Conservation (phyloP, 2,797 vertebrate species). For the Pterois miles region DNA sequence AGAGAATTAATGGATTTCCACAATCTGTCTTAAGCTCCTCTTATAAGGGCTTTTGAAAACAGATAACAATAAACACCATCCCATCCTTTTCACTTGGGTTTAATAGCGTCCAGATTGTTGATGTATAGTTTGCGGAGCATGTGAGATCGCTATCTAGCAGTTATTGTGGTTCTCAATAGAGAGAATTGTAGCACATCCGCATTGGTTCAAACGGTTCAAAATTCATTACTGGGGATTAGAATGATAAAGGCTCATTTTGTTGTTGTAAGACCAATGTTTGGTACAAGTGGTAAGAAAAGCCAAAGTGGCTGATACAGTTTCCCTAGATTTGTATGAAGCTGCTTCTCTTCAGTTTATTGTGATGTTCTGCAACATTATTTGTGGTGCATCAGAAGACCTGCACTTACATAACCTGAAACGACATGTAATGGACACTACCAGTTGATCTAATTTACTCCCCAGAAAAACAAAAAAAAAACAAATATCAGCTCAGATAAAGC, state of each 20-base stretch:
- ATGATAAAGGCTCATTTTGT: slow-evolving; percentile 86
- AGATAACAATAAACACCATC: slow-evolving; percentile 89
- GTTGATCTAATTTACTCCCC: background rate
- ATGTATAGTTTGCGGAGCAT: slow-evolving; percentile 83
- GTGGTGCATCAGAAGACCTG: background rate
- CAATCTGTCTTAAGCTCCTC: slow-evolving; percentile 90
- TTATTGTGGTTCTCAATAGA: slow-evolving; percentile 82
- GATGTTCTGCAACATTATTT: background rate
- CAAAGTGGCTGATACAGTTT: background rate
- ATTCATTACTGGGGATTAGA: slow-evolving; percentile 92
- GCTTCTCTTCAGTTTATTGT: background rate
- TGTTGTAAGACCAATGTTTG: slow-evolving; percentile 82
- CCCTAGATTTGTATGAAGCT: slow-evolving; percentile 2
- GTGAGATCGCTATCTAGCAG: slow-evolving; percentile 81
- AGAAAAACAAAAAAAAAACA: background rate
- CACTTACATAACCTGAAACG: background rate
- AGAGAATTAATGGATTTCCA: slow-evolving; percentile 98
- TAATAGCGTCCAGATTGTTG: slow-evolving; percentile 86
- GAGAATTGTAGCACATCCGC: slow-evolving; percentile 79
- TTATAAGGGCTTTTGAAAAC: slow-evolving; percentile 89
- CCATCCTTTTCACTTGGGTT: slow-evolving; percentile 78
- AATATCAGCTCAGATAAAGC: background rate
- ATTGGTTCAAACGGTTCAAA: slow-evolving; percentile 85
- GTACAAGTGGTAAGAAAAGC: slow-evolving; percentile 60
- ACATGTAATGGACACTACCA: background rate